A percentile compares a stretch with the other conserved stretches of the same genome.
Evolutionary conservation across 2,113 vertebrate genomes (phyloP).

Genomic region (Prunella fulvescens): DNA sequence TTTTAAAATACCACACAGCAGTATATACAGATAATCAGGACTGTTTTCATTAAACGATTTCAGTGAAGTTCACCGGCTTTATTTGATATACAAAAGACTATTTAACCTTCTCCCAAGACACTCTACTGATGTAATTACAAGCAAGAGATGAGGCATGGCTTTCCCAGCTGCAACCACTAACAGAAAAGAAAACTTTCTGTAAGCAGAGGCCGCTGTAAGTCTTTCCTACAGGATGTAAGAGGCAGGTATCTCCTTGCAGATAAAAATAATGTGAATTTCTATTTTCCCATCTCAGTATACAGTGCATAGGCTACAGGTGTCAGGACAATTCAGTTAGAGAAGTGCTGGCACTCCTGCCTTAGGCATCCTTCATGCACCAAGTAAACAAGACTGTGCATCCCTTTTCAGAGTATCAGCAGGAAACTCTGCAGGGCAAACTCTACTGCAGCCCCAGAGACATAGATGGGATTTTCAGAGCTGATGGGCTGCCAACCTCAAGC

Average conservation of each 20-base stretch:
- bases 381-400: not conserved
- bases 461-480: not conserved
- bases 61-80: slow-evolving; percentile 53
- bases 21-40: slow-evolving; percentile 55
- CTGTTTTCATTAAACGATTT: slow-evolving; percentile 58
- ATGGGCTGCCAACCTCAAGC: not conserved
- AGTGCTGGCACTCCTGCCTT: not conserved
- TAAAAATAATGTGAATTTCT: not conserved
- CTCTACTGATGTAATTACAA: slow-evolving; percentile 55
- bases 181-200: slow-evolving; percentile 7
- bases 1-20: slow-evolving; percentile 50
- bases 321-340: not conserved
- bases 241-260: not conserved
- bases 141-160: slow-evolving; percentile 15
- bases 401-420: not conserved
- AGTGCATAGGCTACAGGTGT: not conserved
- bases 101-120: slow-evolving; percentile 61
- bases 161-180: not conserved
- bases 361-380: not conserved
- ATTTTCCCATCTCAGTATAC: not conserved
- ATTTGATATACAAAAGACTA: slow-evolving; percentile 66
- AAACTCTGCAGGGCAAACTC: not conserved
- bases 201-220: not conserved
- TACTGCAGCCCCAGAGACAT: not conserved
- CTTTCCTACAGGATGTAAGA: not conserved